Base-by-base conservation (phyloP, 2,888 invertebrate genomes). In the Saturnia pavonia region DNA sequence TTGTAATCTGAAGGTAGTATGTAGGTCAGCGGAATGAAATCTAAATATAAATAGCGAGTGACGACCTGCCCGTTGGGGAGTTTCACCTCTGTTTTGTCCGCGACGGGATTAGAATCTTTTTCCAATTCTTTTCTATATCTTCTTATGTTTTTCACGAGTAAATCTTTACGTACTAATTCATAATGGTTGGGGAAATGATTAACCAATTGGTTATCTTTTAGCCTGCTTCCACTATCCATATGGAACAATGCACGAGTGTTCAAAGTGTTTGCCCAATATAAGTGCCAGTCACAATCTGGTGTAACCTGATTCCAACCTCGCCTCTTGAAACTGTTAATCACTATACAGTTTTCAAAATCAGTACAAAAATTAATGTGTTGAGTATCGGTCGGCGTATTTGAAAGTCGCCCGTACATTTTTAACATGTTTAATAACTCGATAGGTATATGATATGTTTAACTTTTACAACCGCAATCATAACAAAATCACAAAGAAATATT, bases 111-210 rank as follows among this genome's bases (percentile, higher is more conserved):
- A 57, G 97, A 97, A 82, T 98, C 98, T 79, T 97, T 96, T 85
- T 98, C 98, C 78, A 99, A 92, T 77, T 99, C 99, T 83, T 97
- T 97, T 71, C 98, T 94, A 88, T 99, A 99, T 48, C 98, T 92
- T 86, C 99, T 99, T 70, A 99, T 98, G 84, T 99, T 99, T 91
- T 98, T 98, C 70, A 99, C 98, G 74, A 99, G 94, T 70, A 99
- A 94, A 93, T 99, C 99, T 90, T 99, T 99, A 11, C 99, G 95
- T 0, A 98, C 98, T 70, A 99, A 91, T 88, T 99, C 99, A 84
- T 98, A 98, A 76, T 99, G 98, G 88, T 98, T 99, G 0, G 99
- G 98, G 86, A 98, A 99, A 88, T 99, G 99, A 90, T 98, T 99
- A 74, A 99, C 98, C 67, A 97, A 95, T 90, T 98, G 98, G 91